These are phyloP conservation scores for Tetramorium alpestre DNA, from an alignment of 1,140 invertebrate species.

Conservation along the genomic window DNA sequence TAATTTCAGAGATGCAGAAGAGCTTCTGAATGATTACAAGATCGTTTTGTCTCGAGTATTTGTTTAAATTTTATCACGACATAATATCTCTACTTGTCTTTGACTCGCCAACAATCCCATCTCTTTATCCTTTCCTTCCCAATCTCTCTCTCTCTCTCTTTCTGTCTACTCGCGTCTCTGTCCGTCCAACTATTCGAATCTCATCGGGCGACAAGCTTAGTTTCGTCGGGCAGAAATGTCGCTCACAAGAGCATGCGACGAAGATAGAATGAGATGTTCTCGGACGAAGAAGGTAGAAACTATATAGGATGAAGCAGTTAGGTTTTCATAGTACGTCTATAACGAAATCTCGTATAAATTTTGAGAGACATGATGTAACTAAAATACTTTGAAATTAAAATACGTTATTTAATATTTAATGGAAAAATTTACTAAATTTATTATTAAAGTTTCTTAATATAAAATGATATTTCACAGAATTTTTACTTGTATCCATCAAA, in stretches of 20 bases:
- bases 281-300: not conserved
- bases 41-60: not conserved
- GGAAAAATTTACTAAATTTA: too few relatives aligned
- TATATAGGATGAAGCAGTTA: not conserved
- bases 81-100: not conserved
- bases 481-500: not conserved
- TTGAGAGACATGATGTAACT: not conserved
- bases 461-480: not conserved
- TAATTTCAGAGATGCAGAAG: not conserved
- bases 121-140: not conserved
- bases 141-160: not conserved
- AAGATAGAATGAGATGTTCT: not conserved
- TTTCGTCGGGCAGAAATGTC: slow-evolving; percentile 33
- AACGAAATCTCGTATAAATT: not conserved
- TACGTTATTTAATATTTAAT: not conserved
- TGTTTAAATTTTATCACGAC: slow-evolving; percentile 8
- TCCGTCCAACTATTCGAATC: slow-evolving; percentile 34
- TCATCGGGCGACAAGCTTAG: slow-evolving; percentile 43
- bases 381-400: not conserved
- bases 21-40: slow-evolving; percentile 5
- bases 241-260: slow-evolving; percentile 9
- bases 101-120: not conserved
- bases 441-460: not conserved
- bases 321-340: not conserved
- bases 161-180: not conserved